These are phyloP conservation scores for Euplexia lucipara DNA, from an alignment of 2,888 invertebrate genomes.

Conservation along the genomic window DNA sequence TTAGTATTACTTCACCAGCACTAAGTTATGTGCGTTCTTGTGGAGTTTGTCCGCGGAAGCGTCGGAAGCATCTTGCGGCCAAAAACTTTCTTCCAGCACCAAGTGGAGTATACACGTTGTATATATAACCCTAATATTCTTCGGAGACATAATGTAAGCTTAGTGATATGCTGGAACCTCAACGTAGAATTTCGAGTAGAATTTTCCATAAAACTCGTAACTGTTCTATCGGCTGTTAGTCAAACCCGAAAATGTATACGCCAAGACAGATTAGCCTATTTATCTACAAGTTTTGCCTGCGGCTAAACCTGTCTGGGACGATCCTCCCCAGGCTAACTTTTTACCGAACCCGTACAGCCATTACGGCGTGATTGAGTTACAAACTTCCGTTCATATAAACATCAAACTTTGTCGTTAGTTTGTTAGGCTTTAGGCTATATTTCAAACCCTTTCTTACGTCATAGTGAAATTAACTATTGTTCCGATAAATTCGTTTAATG, in stretches of 20 bases:
- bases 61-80: too few relatives aligned
- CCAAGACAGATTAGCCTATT: conserved; percentile 26
- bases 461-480: background rate
- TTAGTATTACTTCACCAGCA: too few relatives aligned
- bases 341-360: conserved; percentile 32
- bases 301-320: conserved; percentile 19
- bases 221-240: conserved; percentile 1
- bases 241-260: conserved; percentile 15
- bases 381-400: conserved; percentile 30
- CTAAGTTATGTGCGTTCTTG: too few relatives aligned
- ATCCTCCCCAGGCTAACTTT: conserved; percentile 23
- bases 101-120: too few relatives aligned
- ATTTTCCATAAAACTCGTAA: background rate
- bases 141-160: too few relatives aligned
- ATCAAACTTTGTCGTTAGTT: conserved; percentile 33
- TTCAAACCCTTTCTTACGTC: conserved; percentile 19
- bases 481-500: background rate
- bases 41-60: too few relatives aligned
- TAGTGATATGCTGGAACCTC: background rate
- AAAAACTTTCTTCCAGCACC: too few relatives aligned
- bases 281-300: conserved; percentile 26
- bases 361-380: conserved; percentile 44
- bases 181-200: conserved; percentile 12
- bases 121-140: too few relatives aligned
- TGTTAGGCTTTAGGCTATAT: conserved; percentile 24